Conservation (phyloP, 2,797 vertebrate genomes). For the Chelon auratus region DNA sequence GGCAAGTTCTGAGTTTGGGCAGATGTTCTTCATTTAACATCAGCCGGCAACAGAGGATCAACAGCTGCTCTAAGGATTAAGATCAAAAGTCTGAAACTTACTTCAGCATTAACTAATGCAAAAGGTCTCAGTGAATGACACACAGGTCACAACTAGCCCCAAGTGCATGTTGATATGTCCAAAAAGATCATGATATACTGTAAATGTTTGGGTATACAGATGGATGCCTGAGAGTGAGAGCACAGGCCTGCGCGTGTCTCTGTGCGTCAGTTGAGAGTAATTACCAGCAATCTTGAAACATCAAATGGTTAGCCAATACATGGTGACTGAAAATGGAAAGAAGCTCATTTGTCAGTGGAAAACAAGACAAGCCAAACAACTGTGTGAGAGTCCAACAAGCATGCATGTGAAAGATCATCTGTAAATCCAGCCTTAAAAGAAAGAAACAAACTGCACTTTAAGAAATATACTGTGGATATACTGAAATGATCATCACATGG, state of each 20-base stretch:
- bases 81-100: background rate
- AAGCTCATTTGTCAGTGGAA: conserved; percentile 25
- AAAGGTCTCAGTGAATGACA: background rate
- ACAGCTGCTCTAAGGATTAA: background rate
- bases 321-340: conserved; percentile 25
- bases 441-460: background rate
- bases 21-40: background rate
- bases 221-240: background rate
- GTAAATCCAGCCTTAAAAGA: conserved; percentile 1
- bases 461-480: background rate
- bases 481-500: background rate
- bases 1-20: background rate
- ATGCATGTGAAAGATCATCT: conserved; percentile 15
- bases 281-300: conserved; percentile 22
- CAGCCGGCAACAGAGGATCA: background rate
- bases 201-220: background rate
- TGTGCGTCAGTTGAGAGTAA: conserved; percentile 18
- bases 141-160: conserved; percentile 17
- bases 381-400: background rate
- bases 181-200: background rate
- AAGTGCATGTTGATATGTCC: conserved; percentile 5
- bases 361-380: conserved; percentile 18
- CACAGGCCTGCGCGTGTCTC: background rate
- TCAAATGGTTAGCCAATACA: conserved; percentile 26
- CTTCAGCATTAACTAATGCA: background rate